Evolutionary conservation across 1,140 invertebrate species (phyloP), one percentile per base, ranked within the genome.

Genomic region (Tetraneura akinire): DNA sequence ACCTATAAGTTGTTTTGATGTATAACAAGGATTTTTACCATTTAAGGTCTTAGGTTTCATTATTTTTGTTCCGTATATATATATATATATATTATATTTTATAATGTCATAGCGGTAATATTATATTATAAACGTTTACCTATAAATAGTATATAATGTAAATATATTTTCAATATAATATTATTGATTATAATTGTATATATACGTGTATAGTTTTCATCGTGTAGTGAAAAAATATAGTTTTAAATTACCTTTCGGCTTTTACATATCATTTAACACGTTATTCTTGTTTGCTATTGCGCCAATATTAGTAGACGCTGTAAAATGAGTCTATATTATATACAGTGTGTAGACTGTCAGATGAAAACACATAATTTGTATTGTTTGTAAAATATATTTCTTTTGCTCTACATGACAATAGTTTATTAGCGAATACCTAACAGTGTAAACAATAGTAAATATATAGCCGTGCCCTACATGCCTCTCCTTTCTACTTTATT

Each of bases 311-410:
- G 18, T n/a, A n/a, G n/a, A n/a, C n/a, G n/a, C n/a, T n/a, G n/a
- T n/a, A n/a, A n/a, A n/a, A n/a, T n/a, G n/a, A n/a, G n/a, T n/a
- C n/a, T n/a, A n/a, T n/a, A n/a, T n/a, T n/a, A 16, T 45, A 45
- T 47, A 23, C 37, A 16, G 37, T 4, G n/a, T 51, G 13, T 53
- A 13, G 9, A 37, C 21, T 55, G 10, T 29, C 23, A 13, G 47
- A 71, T 71, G 47, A n/a, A 49, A 29, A 9, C 6, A 49, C 47
- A 71, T 16, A 29, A 71, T 42, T 76, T 74, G 32, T 76, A 55
- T 57, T 76, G 71, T 76, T 57, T 76, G 26, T 53, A 76, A 76
- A 53, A 57, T 76, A 78, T 76, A 78, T 60, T 78, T 60, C 73
- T 23, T 60, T 60, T 60, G 55, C 74, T 26, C 37, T 62, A 60